Evolutionary conservation across 2,797 vertebrate genomes (phyloP).

Genomic region (Periparus ater): DNA sequence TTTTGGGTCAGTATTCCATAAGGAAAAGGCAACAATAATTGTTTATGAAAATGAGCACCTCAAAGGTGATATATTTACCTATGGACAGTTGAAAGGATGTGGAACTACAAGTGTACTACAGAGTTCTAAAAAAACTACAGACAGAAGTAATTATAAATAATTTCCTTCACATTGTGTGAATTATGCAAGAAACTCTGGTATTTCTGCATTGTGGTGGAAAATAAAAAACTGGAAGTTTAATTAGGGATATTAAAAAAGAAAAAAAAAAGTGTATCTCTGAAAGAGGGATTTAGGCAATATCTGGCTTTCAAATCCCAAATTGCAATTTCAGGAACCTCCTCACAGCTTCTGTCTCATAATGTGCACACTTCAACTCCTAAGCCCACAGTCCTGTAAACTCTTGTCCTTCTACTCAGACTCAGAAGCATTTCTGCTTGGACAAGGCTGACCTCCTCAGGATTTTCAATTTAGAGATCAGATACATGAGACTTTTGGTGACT

Average conservation of each 20-base stretch:
- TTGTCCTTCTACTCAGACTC: background rate
- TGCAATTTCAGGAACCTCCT: background rate
- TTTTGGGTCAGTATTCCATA: background rate
- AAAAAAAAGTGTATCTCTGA: background rate
- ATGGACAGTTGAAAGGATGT: background rate
- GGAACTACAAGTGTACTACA: background rate
- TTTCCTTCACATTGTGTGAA: background rate
- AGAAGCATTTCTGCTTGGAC: background rate
- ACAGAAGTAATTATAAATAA: background rate
- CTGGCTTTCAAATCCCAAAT: background rate
- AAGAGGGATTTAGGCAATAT: background rate
- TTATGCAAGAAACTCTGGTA: background rate
- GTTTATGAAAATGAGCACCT: background rate
- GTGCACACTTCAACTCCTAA: background rate
- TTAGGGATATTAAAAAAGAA: background rate
- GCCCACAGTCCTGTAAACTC: background rate
- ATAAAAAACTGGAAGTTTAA: background rate
- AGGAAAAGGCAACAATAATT: background rate
- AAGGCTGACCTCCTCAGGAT: background rate
- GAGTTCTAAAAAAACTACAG: background rate
- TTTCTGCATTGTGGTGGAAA: background rate
- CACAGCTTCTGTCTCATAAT: background rate
- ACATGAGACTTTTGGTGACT: background rate
- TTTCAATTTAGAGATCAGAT: background rate
- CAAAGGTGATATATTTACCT: background rate